A percentile compares a stretch with the other conserved stretches of the same genome.
phyloP scores from a whole-genome alignment of 2,113 vertebrate genomes.

The Podarcis muralis region DNA sequence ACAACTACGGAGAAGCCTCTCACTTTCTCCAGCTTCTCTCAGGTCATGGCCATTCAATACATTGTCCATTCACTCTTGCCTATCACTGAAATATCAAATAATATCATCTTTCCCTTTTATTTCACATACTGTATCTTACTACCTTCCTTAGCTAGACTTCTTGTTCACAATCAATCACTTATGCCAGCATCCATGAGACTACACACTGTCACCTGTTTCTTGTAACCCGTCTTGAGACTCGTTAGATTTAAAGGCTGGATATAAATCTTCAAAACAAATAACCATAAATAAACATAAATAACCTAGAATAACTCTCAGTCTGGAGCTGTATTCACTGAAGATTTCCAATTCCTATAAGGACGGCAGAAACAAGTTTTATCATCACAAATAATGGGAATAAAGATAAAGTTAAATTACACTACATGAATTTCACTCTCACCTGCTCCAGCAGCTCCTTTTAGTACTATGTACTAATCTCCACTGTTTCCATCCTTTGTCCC shows the following conservation, averaged over 20 bases:
- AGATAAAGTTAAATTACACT: neutral
- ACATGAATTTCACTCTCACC: neutral
- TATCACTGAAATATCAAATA: neutral
- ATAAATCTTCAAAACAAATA: neutral
- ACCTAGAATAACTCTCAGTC: neutral
- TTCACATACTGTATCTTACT: neutral
- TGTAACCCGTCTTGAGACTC: neutral
- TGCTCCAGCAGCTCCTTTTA: neutral
- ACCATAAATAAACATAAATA: neutral
- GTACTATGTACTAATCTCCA: neutral
- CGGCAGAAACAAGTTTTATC: neutral
- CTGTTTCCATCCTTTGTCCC: neutral
- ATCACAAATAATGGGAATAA: neutral
- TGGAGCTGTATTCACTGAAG: neutral
- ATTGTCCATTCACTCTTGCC: neutral
- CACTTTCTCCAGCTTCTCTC: conserved; percentile 21
- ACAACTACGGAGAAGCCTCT: neutral
- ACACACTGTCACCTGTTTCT: neutral
- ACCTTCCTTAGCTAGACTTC: neutral
- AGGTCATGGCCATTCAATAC: conserved; percentile 21
- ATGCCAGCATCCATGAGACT: neutral
- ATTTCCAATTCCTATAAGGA: neutral
- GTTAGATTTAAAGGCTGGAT: neutral
- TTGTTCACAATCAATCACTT: neutral
- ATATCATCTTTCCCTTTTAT: neutral